phyloP scores from a whole-genome alignment of 2,888 invertebrate genomes.

The Xanthorhoe designata region DNA sequence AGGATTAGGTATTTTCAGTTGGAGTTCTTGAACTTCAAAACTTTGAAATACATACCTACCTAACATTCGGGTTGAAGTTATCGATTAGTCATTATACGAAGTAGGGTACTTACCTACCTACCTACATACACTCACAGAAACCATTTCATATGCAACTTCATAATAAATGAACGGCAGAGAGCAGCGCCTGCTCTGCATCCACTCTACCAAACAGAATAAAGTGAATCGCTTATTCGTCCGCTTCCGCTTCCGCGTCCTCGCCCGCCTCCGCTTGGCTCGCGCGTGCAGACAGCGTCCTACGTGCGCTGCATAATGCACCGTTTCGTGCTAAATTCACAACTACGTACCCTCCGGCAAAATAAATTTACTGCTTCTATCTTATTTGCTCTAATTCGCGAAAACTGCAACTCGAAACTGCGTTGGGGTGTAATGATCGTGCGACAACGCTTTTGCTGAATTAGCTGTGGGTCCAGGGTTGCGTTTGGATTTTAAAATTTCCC shows the following conservation, averaged over 20 bases:
- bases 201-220: constrained; percentile 48
- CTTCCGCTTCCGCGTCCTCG: constrained; percentile 50
- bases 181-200: constrained; percentile 50
- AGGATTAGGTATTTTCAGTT: constrained; percentile 72
- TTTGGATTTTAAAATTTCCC: constrained; percentile 51
- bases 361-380: constrained; percentile 81
- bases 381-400: constrained; percentile 80
- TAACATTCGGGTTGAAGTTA: constrained; percentile 40
- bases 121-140: constrained; percentile 54
- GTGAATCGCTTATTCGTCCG: constrained; percentile 42
- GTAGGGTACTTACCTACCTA: constrained; percentile 30
- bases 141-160: constrained; percentile 68
- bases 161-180: constrained; percentile 77
- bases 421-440: constrained; percentile 58
- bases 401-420: constrained; percentile 65
- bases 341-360: constrained; percentile 75
- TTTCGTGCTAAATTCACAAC: constrained; percentile 82
- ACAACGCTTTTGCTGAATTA: constrained; percentile 58
- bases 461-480: constrained; percentile 45
- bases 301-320: constrained; percentile 82
- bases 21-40: constrained; percentile 39
- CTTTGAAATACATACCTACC: too few relatives aligned
- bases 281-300: constrained; percentile 78
- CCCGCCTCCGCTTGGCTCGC: constrained; percentile 57
- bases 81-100: constrained; percentile 60